Percentiles rank a stretch among this genome's conserved stretches.
Conservation (phyloP, 2,797 vertebrate species). For the Amblyraja radiata region DNA sequence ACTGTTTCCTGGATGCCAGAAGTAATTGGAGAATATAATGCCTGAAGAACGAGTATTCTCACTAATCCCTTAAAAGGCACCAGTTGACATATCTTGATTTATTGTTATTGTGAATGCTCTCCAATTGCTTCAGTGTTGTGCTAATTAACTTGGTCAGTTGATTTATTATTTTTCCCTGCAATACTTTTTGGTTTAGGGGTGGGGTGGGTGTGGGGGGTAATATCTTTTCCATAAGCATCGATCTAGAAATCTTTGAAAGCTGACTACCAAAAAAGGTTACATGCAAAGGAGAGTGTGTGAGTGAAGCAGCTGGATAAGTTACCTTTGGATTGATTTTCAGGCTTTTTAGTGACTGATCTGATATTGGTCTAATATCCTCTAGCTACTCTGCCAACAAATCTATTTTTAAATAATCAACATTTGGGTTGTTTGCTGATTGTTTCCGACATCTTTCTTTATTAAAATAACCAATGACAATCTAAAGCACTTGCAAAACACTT, state of each 20-base stretch:
- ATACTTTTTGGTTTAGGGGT: not conserved
- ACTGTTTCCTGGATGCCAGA: not conserved
- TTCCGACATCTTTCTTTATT: not conserved
- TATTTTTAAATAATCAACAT: not conserved
- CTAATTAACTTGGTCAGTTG: not conserved
- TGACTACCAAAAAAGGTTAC: not conserved
- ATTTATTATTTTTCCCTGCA: not conserved
- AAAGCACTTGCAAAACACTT: too few species aligned
- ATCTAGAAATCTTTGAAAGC: not conserved
- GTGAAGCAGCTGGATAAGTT: not conserved
- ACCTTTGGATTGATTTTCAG: not conserved
- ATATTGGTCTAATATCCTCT: not conserved
- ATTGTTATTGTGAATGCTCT: not conserved
- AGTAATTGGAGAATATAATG: not conserved
- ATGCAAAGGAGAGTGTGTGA: not conserved
- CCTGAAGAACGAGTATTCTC: not conserved
- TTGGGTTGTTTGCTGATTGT: not conserved
- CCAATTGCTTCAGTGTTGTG: not conserved
- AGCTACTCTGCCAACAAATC: not conserved
- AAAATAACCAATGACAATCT: not conserved
- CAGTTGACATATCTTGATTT: not conserved
- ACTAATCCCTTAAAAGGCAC: conserved; percentile 1
- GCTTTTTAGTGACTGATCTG: not conserved
- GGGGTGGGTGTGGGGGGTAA: not conserved
- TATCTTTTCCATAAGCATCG: not conserved